A percentile compares a stretch with the other conserved stretches of the same genome.
phyloP scores from a whole-genome alignment of 2,888 invertebrate species.

The Oligia strigilis region DNA sequence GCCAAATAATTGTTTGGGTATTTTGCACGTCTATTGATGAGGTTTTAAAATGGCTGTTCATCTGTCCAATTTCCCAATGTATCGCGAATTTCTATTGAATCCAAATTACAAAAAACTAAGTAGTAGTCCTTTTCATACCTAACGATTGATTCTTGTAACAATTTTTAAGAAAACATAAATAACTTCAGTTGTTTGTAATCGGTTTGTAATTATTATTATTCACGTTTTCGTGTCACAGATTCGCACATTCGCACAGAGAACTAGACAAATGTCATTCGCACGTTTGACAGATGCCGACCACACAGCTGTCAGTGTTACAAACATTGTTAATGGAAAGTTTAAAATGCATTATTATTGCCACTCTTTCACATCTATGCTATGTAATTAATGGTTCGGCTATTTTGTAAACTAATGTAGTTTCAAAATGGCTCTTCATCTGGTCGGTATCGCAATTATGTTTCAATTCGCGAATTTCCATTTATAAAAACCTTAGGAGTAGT shows the following conservation, averaged over 20 bases:
- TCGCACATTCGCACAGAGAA: not conserved
- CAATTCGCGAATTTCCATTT: not conserved
- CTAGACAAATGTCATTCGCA: constrained; percentile 13
- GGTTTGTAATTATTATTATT: not conserved
- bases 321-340: constrained; percentile 9
- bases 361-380: not conserved
- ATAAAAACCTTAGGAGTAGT: not conserved
- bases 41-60: not conserved
- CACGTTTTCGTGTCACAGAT: not conserved
- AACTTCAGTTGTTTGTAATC: not conserved
- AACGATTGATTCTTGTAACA: not conserved
- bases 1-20: constrained; percentile 9
- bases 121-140: not conserved
- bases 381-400: not conserved
- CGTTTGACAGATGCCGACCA: constrained; percentile 31
- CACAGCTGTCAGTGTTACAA: constrained; percentile 19
- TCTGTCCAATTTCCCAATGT: not conserved
- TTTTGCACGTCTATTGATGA: not conserved
- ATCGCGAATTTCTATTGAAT: not conserved
- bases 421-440: not conserved
- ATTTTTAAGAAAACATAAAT: not conserved
- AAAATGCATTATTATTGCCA: constrained; percentile 10
- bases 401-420: not conserved
- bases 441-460: not conserved
- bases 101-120: not conserved